phyloP scores from a whole-genome alignment of 2,797 vertebrate species.

The Squalus acanthias region DNA sequence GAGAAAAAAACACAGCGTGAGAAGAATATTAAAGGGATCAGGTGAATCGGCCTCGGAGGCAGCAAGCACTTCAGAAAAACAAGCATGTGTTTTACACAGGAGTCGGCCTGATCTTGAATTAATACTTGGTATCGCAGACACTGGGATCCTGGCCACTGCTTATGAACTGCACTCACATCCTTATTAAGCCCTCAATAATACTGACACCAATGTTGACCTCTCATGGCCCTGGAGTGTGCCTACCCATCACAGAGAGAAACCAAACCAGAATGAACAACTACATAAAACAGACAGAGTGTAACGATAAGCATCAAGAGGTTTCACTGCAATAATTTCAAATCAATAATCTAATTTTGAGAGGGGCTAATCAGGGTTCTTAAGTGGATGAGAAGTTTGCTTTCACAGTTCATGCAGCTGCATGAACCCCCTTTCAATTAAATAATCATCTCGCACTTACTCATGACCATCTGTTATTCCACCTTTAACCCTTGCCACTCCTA shows the following conservation, averaged over 20 bases:
- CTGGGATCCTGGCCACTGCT: not conserved
- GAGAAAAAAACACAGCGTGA: slow-evolving; percentile 40
- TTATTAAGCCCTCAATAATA: not conserved
- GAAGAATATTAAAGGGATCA: slow-evolving; percentile 45
- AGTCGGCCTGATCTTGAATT: not conserved
- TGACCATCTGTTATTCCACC: not conserved
- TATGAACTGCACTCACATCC: not conserved
- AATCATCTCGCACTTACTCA: not conserved
- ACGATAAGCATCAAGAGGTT: not conserved
- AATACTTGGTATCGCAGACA: not conserved
- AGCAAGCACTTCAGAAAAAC: not conserved
- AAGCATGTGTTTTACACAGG: not conserved
- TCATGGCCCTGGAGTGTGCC: not conserved
- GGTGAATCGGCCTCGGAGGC: slow-evolving; percentile 42
- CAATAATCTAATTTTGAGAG: not conserved
- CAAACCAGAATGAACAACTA: not conserved
- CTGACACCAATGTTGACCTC: not conserved
- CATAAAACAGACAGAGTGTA: not conserved
- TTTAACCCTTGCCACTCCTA: not conserved
- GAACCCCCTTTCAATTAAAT: not conserved
- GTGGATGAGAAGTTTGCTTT: not conserved
- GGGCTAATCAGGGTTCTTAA: not conserved
- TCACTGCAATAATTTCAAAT: not conserved
- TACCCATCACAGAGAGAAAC: not conserved
- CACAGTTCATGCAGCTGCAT: not conserved